Evolutionary conservation across 2,797 vertebrate species (phyloP), one percentile per base, ranked within the genome.

Genomic region (Sphenodon punctatus): DNA sequence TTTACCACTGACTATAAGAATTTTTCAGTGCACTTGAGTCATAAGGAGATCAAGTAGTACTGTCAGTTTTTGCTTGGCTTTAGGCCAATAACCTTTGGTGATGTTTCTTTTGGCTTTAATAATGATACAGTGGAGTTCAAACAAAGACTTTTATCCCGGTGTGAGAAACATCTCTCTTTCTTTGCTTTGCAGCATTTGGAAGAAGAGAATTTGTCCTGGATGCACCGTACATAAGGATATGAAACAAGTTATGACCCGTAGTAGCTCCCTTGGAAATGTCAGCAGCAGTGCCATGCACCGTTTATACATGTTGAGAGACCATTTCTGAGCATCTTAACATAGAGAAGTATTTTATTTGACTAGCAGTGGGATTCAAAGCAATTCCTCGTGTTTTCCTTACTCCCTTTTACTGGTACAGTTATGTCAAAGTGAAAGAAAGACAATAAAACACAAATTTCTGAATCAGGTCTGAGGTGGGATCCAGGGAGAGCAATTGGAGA

Each of bases 181-280:
- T 76, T 71, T 80, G 30, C 55, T 83, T 78, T 74, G 85, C 82
- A 74, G 45, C 19, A 3, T 85, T 82, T 86, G 80, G 90, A 87
- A 80, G 76, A 72, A 74, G 89, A 89, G 80, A 41, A 67, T 90
- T 87, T 88, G 11, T 77, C 78, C 85, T 84, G 7, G 59, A 36
- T 25, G 75, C 60, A 69, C 70, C 49, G 42, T 56, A 19, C 15
- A 13, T 22, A 67, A 38, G 60, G 86, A 89, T 89, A 69, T 74
- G 77, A 78, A 84, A 60, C 45, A 87, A 51, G 7, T 13, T 74
- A 19, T 64, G 48, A 27, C 48, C 78, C 25, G 70, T 69, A 65
- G 45, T 45, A 74, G 27, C n/a, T 76, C 74, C 39, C 74, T 83
- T 67, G 72, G 67, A 65, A 36, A 16, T 13, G 34, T 12, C 58